These are phyloP conservation scores for Cybosia mesomella DNA, from an alignment of 2,888 invertebrate species.

Conservation along the genomic window DNA sequence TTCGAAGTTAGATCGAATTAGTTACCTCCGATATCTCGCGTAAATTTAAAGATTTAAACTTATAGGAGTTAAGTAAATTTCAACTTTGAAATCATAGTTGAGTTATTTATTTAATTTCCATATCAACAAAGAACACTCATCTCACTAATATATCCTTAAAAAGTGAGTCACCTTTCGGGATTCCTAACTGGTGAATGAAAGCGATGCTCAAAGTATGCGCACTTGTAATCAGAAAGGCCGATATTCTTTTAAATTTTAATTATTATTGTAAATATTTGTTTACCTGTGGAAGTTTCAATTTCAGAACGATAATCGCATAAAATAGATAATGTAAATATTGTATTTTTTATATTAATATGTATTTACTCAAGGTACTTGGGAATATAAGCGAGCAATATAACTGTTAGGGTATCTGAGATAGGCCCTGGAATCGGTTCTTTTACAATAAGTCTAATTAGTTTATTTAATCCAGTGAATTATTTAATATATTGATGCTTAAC, in stretches of 20 bases:
- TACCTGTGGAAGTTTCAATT: conserved; percentile 51
- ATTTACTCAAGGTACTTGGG: conserved; percentile 70
- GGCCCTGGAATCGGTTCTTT: conserved; percentile 62
- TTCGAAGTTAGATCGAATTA: no score
- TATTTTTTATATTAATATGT: conserved; percentile 66
- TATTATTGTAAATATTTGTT: conserved; percentile 50
- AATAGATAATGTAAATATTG: conserved; percentile 73
- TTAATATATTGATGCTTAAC: conserved; percentile 72
- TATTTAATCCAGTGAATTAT: conserved; percentile 62
- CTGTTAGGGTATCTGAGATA: conserved; percentile 53
- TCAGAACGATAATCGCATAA: conserved; percentile 45
- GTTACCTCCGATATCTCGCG: no score
- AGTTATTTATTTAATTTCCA: no score
- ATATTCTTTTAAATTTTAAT: conserved; percentile 40
- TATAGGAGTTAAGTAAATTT: no score
- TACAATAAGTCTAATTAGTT: conserved; percentile 57
- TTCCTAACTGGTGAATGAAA: neutral
- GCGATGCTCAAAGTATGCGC: neutral
- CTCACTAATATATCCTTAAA: neutral
- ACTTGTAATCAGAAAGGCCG: conserved; percentile 6
- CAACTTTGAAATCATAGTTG: no score
- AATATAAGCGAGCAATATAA: conserved; percentile 59
- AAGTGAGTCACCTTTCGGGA: neutral
- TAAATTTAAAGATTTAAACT: no score
- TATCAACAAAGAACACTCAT: no score